A percentile compares a stretch with the other conserved stretches of the same genome.
Conservation (phyloP, 2,888 invertebrate genomes). For the Aphidoletes aphidimyza region DNA sequence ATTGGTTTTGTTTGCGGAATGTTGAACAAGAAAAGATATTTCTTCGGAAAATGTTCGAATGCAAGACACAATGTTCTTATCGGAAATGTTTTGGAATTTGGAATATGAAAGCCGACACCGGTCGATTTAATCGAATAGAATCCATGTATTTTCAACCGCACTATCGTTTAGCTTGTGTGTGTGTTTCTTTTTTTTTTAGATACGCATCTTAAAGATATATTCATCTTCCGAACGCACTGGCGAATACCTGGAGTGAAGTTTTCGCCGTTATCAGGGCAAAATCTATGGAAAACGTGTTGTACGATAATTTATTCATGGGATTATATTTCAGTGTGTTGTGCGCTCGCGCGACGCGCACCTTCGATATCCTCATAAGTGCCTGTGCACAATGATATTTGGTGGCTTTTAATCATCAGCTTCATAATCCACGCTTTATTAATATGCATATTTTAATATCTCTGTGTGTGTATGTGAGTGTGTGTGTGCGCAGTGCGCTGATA, state of each 20-base stretch:
- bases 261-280: not conserved
- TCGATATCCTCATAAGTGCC: constrained; percentile 27
- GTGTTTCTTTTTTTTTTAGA: not conserved
- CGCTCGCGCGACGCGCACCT: no score
- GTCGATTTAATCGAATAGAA: no score
- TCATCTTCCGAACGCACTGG: constrained; percentile 25
- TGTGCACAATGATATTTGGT: constrained; percentile 47
- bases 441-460: constrained; percentile 38
- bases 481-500: not conserved
- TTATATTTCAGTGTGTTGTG: constrained; percentile 28
- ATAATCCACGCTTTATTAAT: constrained; percentile 48
- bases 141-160: no score
- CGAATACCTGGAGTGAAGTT: constrained; percentile 19
- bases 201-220: constrained; percentile 10
- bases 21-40: no score
- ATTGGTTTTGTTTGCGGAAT: no score
- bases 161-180: no score
- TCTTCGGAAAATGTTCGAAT: no score
- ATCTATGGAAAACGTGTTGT: constrained; percentile 42
- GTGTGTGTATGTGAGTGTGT: not conserved
- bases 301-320: constrained; percentile 51
- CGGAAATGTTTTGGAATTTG: no score
- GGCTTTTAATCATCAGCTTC: constrained; percentile 31
- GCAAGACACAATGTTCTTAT: no score
- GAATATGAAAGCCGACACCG: no score